Evolutionary conservation across 1,140 invertebrate species (phyloP).

Genomic region (Andricus grossulariae): DNA sequence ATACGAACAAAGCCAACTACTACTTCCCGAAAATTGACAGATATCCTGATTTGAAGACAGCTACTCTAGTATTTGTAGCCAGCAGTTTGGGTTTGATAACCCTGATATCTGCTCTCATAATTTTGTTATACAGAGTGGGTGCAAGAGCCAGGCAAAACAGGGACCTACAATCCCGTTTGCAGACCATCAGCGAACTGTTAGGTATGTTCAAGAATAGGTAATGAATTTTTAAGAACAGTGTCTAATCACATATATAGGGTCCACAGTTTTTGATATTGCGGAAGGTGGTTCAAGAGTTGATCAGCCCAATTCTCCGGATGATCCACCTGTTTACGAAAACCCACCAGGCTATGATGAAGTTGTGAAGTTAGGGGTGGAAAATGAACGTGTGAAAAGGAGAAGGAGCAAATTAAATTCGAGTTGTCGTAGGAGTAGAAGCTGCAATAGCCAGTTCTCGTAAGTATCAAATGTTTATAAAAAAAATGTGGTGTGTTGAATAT

Average conservation of each 20-base stretch:
- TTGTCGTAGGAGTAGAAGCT: conserved; percentile 53
- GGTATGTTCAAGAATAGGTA: conserved; percentile 68
- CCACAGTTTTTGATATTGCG: conserved; percentile 70
- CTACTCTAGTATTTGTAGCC: conserved; percentile 80
- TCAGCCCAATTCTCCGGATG: conserved; percentile 79
- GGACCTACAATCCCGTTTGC: conserved; percentile 80
- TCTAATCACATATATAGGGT: conserved; percentile 50
- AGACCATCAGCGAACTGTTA: conserved; percentile 82
- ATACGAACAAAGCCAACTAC: conserved; percentile 84
- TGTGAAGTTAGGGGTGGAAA: conserved; percentile 76
- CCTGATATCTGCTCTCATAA: conserved; percentile 80
- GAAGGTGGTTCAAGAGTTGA: conserved; percentile 72
- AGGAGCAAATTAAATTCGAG: conserved; percentile 49
- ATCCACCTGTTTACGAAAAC: conserved; percentile 83
- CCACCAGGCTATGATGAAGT: conserved; percentile 84
- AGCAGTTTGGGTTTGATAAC: conserved; percentile 80
- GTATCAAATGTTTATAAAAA: conserved; percentile 30
- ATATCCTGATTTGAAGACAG: conserved; percentile 82
- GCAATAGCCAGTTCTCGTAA: conserved; percentile 61
- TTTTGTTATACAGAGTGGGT: conserved; percentile 81
- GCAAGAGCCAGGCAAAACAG: conserved; percentile 79
- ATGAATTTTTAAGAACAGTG: neutral
- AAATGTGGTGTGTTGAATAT: neutral
- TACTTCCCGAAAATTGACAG: conserved; percentile 83
- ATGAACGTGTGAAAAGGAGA: conserved; percentile 52